phyloP scores from a whole-genome alignment of 1,140 invertebrate species.

The Bradynema listronoti region DNA sequence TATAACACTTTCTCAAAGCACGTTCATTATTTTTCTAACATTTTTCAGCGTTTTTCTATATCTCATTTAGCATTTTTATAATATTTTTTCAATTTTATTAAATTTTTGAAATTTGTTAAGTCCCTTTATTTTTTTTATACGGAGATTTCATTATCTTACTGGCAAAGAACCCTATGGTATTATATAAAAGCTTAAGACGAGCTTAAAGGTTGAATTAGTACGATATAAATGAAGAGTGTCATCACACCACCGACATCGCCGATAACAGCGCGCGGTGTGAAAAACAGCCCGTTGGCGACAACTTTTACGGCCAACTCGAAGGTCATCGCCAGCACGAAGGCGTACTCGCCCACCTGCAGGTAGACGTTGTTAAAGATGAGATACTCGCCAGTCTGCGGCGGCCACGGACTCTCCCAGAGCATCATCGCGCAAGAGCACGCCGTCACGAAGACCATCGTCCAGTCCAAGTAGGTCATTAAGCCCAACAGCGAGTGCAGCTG shows the following conservation, averaged over 20 bases:
- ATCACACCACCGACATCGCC: conserved; percentile 91
- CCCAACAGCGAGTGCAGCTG: conserved; percentile 64
- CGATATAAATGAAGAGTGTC: conserved; percentile 92
- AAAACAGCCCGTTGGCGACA: conserved; percentile 91
- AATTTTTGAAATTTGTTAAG: too few species aligned
- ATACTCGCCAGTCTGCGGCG: conserved; percentile 53
- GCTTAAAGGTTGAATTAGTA: too few species aligned
- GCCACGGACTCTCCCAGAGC: conserved; percentile 83
- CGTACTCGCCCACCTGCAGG: conserved; percentile 76
- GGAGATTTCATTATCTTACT: too few species aligned
- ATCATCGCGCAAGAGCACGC: conserved; percentile 93
- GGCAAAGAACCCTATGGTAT: too few species aligned
- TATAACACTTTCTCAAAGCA: too few species aligned
- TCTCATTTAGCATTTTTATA: too few species aligned
- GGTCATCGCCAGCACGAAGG: conserved; percentile 96
- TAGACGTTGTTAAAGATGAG: conserved; percentile 53
- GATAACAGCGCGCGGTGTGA: conserved; percentile 96
- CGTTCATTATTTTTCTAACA: too few species aligned
- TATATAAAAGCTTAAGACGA: too few species aligned
- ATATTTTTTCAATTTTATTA: too few species aligned
- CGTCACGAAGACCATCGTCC: conserved; percentile 97
- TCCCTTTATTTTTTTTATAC: too few species aligned
- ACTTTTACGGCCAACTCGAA: conserved; percentile 92
- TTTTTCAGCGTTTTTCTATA: too few species aligned
- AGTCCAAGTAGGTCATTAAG: conserved; percentile 93